Evolutionary conservation across 2,888 invertebrate species (phyloP).

Genomic region (Macrosoma leucophasiata): DNA sequence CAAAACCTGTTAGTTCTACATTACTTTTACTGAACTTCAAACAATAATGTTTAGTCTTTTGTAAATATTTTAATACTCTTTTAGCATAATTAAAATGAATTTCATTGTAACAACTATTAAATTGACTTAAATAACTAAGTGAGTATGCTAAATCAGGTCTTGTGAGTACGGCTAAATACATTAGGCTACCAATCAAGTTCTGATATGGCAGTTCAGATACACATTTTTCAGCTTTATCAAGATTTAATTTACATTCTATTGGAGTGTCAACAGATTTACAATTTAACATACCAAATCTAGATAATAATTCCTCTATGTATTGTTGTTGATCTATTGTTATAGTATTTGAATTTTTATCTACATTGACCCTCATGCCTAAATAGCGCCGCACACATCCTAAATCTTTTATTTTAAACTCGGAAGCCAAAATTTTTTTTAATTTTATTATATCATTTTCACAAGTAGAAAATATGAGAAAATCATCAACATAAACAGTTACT

Average conservation of each 20-base stretch:
- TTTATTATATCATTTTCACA: slow-evolving; percentile 5
- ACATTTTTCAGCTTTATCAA: slow-evolving; percentile 2
- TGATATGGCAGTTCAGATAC: slow-evolving; percentile 10
- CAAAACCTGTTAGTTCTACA: slow-evolving; percentile 18
- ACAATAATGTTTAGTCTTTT: slow-evolving; percentile 16
- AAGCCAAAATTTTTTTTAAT: slow-evolving; percentile 6
- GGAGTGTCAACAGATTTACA: slow-evolving; percentile 10
- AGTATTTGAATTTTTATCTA: slow-evolving; percentile 5
- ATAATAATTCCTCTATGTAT: slow-evolving; percentile 11
- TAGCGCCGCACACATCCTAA: slow-evolving; percentile 9
- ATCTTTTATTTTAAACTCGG: slow-evolving; percentile 12
- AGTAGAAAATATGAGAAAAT: slow-evolving; percentile 21
- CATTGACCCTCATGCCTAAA: slow-evolving; percentile 10
- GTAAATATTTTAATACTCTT: slow-evolving; percentile 18
- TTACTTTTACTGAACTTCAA: slow-evolving; percentile 15
- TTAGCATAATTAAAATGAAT: slow-evolving; percentile 19
- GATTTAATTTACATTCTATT: slow-evolving; percentile 8
- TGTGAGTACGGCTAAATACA: slow-evolving; percentile 10
- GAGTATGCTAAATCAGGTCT: slow-evolving; percentile 19
- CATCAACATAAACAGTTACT: slow-evolving; percentile 27
- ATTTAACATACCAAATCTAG: slow-evolving; percentile 8
- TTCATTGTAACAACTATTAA: slow-evolving; percentile 17
- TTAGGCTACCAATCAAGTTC: slow-evolving; percentile 9
- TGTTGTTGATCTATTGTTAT: slow-evolving; percentile 11
- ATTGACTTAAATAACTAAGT: slow-evolving; percentile 20